Base-by-base conservation (phyloP, 2,888 invertebrate genomes). In the Dasysyrphus tricinctus region DNA sequence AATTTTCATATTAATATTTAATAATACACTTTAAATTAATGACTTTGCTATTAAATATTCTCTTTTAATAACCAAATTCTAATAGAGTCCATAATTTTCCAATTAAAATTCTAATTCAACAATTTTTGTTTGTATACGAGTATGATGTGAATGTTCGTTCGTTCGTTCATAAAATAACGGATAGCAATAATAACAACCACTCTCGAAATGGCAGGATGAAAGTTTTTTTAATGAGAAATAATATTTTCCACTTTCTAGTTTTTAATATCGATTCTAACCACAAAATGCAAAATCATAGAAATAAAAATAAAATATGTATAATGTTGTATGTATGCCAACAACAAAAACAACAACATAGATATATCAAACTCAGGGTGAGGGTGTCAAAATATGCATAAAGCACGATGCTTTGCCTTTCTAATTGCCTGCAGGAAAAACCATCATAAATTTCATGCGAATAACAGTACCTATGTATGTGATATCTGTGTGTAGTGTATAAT, bases 31-130 rank as follows among this genome's bases (percentile, higher is more conserved):
- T 74, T 61, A 24, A 61, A 42, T 56, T 73, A 83, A 54, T 54
- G 44, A 51, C 34, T 67, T 57, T 49, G 8, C 16, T 56, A 16
- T 44, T 79, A 56, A 73, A 57, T 51, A 16, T 73, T 67, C 61
- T 67, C 44, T 39, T 73, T 73, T 42, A 32, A 44, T 44, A 24
- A 8, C 29, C 24, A 24, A 19, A 47, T 34, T 34, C 32, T 19
- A 49, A 34, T 44, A 29, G 47, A 32, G 19, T 73, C 34, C 56
- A 72, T 70, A 75, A 65, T 72, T 65, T 80, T 76, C 65, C 73
- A 81, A 85, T 81, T 81, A 74, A 85, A 80, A 85, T 85, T 85
- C 77, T 70, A 81, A 77, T 77, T 63, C 77, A 70, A 39, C 37
- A 61, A 37, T 47, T 14, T 57, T 24, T 34, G 34, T 56, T 19